phyloP scores from a whole-genome alignment of 1,140 invertebrate species.

The Hestina assimilis region DNA sequence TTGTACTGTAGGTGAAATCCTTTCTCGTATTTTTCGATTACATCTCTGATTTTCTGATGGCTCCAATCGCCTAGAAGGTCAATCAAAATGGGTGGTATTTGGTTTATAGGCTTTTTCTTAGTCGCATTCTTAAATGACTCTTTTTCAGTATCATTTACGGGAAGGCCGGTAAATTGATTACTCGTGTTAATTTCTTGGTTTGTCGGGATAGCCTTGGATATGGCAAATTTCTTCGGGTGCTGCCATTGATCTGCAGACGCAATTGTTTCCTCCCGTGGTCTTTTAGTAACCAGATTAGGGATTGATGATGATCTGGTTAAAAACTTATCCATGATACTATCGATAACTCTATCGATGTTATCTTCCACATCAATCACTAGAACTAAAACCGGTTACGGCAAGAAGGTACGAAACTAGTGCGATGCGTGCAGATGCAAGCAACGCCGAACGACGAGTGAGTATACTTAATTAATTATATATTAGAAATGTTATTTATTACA shows the following conservation, averaged over 20 bases:
- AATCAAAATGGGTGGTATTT: not conserved
- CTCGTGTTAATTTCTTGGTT: not conserved
- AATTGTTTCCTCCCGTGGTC: not conserved
- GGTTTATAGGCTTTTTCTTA: not conserved
- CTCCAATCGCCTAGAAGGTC: not conserved
- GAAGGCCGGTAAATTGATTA: not conserved
- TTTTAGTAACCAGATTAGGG: not conserved
- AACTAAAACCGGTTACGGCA: not conserved
- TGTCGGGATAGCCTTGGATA: not conserved
- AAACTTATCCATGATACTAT: not conserved
- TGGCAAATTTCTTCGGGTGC: not conserved
- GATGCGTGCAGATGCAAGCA: not conserved
- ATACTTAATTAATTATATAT: too few species aligned
- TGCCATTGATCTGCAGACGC: not conserved
- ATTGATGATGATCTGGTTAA: not conserved
- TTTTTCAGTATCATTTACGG: not conserved
- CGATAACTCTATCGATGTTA: not conserved
- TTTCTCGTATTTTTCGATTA: not conserved
- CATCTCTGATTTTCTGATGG: not conserved
- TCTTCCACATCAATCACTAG: not conserved
- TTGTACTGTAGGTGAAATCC: not conserved
- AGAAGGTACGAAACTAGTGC: not conserved
- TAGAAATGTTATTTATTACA: too few species aligned
- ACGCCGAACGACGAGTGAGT: too few species aligned
- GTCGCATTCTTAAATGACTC: not conserved